These are phyloP conservation scores for Rhaphigaster nebulosa DNA, from an alignment of 2,888 invertebrate genomes.

Conservation along the genomic window DNA sequence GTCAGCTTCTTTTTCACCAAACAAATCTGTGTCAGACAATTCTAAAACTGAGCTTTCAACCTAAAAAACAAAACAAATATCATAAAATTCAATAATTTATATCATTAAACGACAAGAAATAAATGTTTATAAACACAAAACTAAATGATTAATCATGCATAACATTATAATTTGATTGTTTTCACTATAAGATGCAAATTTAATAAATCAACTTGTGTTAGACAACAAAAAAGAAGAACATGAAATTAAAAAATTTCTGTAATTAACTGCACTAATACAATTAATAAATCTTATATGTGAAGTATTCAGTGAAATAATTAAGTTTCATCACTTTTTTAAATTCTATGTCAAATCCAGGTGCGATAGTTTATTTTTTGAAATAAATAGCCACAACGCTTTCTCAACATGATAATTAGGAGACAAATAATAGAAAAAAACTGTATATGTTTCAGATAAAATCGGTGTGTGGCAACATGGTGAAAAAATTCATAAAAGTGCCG, in stretches of 20 bases:
- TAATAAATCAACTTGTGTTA: not conserved
- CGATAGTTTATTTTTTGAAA: no score
- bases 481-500: no score
- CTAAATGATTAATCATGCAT: not conserved
- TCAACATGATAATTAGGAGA: no score
- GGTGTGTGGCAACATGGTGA: no score
- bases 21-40: slow-evolving; percentile 50
- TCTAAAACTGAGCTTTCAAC: not conserved
- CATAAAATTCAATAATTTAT: not conserved
- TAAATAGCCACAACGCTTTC: no score
- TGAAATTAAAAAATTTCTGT: not conserved
- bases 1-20: slow-evolving; percentile 49
- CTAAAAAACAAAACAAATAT: slow-evolving; percentile 14
- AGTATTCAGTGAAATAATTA: no score
- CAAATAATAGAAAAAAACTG: no score
- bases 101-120: not conserved
- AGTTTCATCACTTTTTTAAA: no score
- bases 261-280: no score
- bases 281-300: no score
- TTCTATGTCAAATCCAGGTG: no score
- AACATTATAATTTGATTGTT: not conserved
- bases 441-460: no score
- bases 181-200: not conserved
- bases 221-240: not conserved
- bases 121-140: not conserved